Percentiles rank a stretch among this genome's conserved stretches.
Conservation (phyloP, 2,797 vertebrate genomes). For the Antennarius maculatus region DNA sequence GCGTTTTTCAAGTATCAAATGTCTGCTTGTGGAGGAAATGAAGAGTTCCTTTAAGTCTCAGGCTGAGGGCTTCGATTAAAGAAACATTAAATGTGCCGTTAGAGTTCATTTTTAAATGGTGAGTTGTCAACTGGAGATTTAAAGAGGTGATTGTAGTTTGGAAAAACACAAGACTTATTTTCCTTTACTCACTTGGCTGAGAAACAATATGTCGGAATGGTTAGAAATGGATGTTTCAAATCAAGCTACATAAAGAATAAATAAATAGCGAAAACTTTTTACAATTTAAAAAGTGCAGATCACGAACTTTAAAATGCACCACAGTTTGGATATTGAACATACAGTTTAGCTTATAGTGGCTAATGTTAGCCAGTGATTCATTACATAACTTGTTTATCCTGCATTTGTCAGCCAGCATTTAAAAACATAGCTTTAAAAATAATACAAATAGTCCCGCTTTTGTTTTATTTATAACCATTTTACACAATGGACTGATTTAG, state of each 20-base stretch:
- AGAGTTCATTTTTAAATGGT: constrained; percentile 53
- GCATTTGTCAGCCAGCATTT: too few relatives aligned
- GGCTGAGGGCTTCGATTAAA: constrained; percentile 42
- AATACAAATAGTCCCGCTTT: too few relatives aligned
- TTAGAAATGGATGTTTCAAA: background rate
- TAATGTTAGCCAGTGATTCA: too few relatives aligned
- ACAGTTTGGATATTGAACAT: too few relatives aligned
- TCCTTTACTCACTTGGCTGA: background rate
- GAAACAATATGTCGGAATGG: background rate
- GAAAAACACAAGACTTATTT: constrained; percentile 5
- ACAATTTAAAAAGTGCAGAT: background rate
- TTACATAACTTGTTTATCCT: too few relatives aligned
- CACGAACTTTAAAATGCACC: too few relatives aligned
- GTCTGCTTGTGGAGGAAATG: constrained; percentile 41
- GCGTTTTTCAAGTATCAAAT: constrained; percentile 58
- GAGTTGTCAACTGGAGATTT: constrained; percentile 36
- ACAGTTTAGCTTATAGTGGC: too few relatives aligned
- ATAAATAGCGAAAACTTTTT: background rate
- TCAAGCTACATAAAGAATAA: too few relatives aligned
- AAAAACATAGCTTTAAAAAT: too few relatives aligned
- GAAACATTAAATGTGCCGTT: constrained; percentile 49
- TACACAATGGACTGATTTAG: too few relatives aligned
- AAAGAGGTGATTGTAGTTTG: constrained; percentile 12
- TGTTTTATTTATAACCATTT: too few relatives aligned
- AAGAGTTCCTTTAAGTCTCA: constrained; percentile 46